A percentile compares a stretch with the other conserved stretches of the same genome.
phyloP scores from a whole-genome alignment of 2,113 vertebrate genomes.

The Psittacula cyanocephala region DNA sequence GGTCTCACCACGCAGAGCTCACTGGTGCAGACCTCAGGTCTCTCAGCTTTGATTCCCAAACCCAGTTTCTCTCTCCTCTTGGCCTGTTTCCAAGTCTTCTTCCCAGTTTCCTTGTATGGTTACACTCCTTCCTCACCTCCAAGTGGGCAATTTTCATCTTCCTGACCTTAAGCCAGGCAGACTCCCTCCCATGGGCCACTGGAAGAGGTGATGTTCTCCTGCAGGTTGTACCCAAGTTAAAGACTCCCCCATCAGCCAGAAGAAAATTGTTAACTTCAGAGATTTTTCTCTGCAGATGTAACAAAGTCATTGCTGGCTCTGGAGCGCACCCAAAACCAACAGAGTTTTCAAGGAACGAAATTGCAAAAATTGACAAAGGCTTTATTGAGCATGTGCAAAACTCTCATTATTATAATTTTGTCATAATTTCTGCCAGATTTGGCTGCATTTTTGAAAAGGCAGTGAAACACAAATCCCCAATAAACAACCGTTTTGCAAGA shows the following conservation, averaged over 20 bases:
- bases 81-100: not conserved
- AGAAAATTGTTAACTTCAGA: not conserved
- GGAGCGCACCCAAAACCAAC: not conserved
- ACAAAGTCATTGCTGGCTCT: not conserved
- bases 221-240: not conserved
- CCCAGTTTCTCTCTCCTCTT: not conserved
- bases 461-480: not conserved
- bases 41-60: not conserved
- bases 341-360: not conserved
- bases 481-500: not conserved
- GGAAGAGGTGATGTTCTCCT: rapidly evolving
- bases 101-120: not conserved
- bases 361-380: not conserved
- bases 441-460: not conserved
- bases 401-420: not conserved
- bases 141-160: not conserved
- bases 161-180: not conserved
- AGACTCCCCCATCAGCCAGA: not conserved
- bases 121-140: not conserved
- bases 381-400: not conserved
- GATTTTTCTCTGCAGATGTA: not conserved
- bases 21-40: not conserved
- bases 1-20: rapidly evolving
- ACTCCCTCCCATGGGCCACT: not conserved
- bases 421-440: not conserved